phyloP scores from a whole-genome alignment of 2,888 invertebrate species.

The Caenorhabditis sinica region DNA sequence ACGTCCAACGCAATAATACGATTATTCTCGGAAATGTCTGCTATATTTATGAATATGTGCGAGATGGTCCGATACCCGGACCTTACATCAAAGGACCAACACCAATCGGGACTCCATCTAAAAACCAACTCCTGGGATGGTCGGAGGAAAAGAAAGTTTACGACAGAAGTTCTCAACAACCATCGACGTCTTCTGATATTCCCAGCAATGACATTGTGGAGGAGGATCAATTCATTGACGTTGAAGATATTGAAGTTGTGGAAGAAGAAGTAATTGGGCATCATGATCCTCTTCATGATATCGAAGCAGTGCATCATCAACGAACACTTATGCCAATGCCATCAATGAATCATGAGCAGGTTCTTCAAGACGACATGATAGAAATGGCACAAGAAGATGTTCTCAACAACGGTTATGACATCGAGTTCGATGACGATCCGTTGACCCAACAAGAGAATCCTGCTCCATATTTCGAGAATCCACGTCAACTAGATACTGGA shows the following conservation, averaged over 20 bases:
- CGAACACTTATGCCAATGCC: background rate
- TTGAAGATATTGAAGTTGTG: constrained; percentile 64
- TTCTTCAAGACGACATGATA: constrained; percentile 31
- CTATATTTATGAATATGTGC: constrained; percentile 74
- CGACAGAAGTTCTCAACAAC: background rate
- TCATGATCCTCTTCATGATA: constrained; percentile 44
- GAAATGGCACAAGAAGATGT: constrained; percentile 63
- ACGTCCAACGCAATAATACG: constrained; percentile 67
- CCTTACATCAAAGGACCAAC: constrained; percentile 52
- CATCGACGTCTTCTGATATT: constrained; percentile 21
- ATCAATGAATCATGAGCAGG: background rate
- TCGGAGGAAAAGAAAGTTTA: constrained; percentile 18
- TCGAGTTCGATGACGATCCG: constrained; percentile 72
- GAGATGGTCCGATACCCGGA: constrained; percentile 68
- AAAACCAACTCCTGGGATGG: constrained; percentile 22
- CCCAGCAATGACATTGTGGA: constrained; percentile 1
- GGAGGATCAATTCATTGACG: constrained; percentile 66
- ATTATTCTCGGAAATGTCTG: constrained; percentile 68
- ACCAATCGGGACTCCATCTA: background rate
- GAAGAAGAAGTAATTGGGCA: constrained; percentile 62
- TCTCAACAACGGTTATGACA: constrained; percentile 70
- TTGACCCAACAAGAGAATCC: constrained; percentile 65
- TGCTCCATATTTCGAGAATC: constrained; percentile 69
- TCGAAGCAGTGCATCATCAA: constrained; percentile 11
- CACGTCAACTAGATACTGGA: constrained; percentile 67